phyloP scores from a whole-genome alignment of 2,888 invertebrate species.

The Caenorhabditis virilis region DNA sequence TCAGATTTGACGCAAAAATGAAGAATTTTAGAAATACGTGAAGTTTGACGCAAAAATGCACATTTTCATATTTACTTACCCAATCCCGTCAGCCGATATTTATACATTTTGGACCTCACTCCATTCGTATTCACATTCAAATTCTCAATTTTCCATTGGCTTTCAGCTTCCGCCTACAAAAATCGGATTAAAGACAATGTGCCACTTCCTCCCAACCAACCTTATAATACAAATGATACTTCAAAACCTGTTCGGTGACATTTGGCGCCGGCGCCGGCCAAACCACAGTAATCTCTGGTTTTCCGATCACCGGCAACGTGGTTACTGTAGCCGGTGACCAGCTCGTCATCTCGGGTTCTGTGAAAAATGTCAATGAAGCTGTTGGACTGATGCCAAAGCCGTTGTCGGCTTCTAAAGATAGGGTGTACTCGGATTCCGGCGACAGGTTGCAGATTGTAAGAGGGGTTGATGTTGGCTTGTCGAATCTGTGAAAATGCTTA shows the following conservation, averaged over 20 bases:
- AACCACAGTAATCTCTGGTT: conserved; percentile 36
- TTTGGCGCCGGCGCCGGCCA: conserved; percentile 30
- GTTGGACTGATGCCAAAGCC: conserved; percentile 61
- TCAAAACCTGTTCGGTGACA: conserved; percentile 15
- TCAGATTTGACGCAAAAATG: too few relatives aligned
- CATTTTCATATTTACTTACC: conserved; percentile 28
- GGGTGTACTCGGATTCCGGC: conserved; percentile 46
- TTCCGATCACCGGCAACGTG: conserved; percentile 39
- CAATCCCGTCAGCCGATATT: conserved; percentile 34
- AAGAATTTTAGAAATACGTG: too few relatives aligned
- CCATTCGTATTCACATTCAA: conserved; percentile 31
- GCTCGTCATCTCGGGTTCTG: conserved; percentile 53
- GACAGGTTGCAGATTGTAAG: conserved; percentile 51
- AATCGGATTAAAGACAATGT: background rate
- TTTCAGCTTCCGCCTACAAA: conserved; percentile 26
- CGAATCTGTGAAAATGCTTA: conserved; percentile 20
- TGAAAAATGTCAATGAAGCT: conserved; percentile 50
- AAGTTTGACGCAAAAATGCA: too few relatives aligned
- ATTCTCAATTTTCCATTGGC: conserved; percentile 45
- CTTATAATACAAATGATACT: conserved; percentile 46
- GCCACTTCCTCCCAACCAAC: conserved; percentile 1
- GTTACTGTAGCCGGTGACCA: conserved; percentile 54
- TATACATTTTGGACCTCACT: conserved; percentile 28
- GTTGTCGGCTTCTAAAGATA: conserved; percentile 59
- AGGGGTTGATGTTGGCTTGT: conserved; percentile 33